A percentile compares a stretch with the other conserved stretches of the same genome.
phyloP scores from a whole-genome alignment of 1,140 invertebrate species.

The Heliconius hewitsoni region DNA sequence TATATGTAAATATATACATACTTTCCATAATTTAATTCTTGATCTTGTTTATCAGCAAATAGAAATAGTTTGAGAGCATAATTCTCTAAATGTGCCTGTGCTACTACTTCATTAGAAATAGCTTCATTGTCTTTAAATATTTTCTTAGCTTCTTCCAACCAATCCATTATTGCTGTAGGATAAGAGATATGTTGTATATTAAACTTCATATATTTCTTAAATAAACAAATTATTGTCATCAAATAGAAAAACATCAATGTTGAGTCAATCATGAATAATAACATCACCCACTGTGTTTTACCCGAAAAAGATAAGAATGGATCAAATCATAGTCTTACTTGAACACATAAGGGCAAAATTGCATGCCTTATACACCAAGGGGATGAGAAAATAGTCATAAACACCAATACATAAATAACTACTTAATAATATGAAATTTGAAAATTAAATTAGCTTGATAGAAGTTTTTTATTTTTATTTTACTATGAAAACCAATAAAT shows the following conservation, averaged over 20 bases:
- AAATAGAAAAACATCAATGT: neutral
- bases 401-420: too few species aligned
- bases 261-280: neutral
- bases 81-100: constrained; percentile 97
- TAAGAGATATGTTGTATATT: neutral
- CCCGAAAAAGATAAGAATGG: too few species aligned
- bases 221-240: neutral
- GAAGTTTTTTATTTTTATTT: too few species aligned
- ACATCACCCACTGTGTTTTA: too few species aligned
- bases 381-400: too few species aligned
- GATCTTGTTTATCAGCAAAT: constrained; percentile 96
- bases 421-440: too few species aligned
- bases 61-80: constrained; percentile 96
- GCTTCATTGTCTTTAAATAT: constrained; percentile 87
- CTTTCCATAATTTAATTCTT: constrained; percentile 93
- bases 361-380: too few species aligned
- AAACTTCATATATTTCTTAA: neutral
- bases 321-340: too few species aligned
- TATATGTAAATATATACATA: constrained; percentile 71
- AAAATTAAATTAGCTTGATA: too few species aligned
- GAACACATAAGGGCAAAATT: too few species aligned
- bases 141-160: constrained; percentile 93
- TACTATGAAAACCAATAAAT: too few species aligned
- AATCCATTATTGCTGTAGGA: constrained; percentile 89
- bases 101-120: constrained; percentile 94